Conservation (phyloP, 1,140 invertebrate genomes). For the Drosophila parabipectinata region DNA sequence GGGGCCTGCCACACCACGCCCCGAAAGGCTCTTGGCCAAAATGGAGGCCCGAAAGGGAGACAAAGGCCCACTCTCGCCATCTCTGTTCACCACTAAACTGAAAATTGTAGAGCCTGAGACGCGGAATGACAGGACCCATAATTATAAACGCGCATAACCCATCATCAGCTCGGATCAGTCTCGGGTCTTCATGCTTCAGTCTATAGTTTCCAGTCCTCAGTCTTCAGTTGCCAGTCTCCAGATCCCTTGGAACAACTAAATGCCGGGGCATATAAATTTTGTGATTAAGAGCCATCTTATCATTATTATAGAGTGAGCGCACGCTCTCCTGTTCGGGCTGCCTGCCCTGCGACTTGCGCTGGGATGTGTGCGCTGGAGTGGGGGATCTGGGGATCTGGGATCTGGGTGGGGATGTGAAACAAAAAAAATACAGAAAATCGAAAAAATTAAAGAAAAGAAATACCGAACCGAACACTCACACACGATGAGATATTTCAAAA, state of each 20-base stretch:
- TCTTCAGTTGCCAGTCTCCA: slow-evolving; percentile 8
- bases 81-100: slow-evolving; percentile 39
- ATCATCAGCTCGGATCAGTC: slow-evolving; percentile 68
- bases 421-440: slow-evolving; percentile 25
- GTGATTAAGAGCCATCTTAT: slow-evolving; percentile 84
- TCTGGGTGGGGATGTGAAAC: slow-evolving; percentile 35
- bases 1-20: slow-evolving; percentile 28
- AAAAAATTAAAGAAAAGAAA: slow-evolving; percentile 45
- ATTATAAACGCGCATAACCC: slow-evolving; percentile 83
- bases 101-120: slow-evolving; percentile 73
- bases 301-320: slow-evolving; percentile 84
- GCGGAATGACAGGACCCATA: slow-evolving; percentile 83
- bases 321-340: slow-evolving; percentile 55
- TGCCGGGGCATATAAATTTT: slow-evolving; percentile 81
- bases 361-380: neutral
- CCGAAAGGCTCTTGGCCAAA: slow-evolving; percentile 41
- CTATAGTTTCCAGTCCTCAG: slow-evolving; percentile 2
- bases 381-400: slow-evolving; percentile 3
- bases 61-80: slow-evolving; percentile 3
- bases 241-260: slow-evolving; percentile 65
- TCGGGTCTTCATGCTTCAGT: slow-evolving; percentile 7
- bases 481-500: slow-evolving; percentile 60
- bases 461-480: slow-evolving; percentile 60
- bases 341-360: slow-evolving; percentile 28
- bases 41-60: slow-evolving; percentile 20